A percentile compares a stretch with the other conserved stretches of the same genome.
Evolutionary conservation across 2,797 vertebrate genomes (phyloP).

Genomic region (Mycteria americana): DNA sequence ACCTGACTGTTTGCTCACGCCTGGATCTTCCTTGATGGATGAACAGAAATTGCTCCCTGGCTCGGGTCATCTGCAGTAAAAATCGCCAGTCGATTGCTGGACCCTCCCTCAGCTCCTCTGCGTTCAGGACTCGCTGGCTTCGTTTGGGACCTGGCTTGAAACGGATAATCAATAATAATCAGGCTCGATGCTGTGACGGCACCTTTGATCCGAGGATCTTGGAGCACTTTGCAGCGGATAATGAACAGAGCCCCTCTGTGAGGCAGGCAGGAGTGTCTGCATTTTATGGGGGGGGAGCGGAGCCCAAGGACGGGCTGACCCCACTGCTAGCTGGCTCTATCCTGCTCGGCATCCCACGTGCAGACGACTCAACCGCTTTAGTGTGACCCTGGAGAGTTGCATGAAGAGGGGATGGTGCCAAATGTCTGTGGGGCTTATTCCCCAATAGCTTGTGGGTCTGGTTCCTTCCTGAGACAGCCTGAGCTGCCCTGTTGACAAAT

Average conservation of each 20-base stretch:
- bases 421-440: background rate
- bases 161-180: slow-evolving; percentile 66
- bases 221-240: slow-evolving; percentile 53
- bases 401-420: background rate
- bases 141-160: slow-evolving; percentile 38
- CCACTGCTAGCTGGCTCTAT: background rate
- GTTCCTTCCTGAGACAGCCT: background rate
- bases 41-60: slow-evolving; percentile 68
- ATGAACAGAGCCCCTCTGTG: slow-evolving; percentile 59
- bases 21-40: slow-evolving; percentile 68
- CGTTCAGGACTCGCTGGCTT: slow-evolving; percentile 37
- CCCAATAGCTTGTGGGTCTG: background rate
- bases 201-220: slow-evolving; percentile 61
- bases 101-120: slow-evolving; percentile 17
- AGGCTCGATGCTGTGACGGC: slow-evolving; percentile 52
- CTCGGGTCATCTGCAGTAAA: slow-evolving; percentile 62
- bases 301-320: slow-evolving; percentile 37
- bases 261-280: slow-evolving; percentile 31
- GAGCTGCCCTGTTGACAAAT: background rate
- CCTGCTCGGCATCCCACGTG: background rate
- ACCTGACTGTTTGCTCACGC: slow-evolving; percentile 65
- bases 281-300: background rate
- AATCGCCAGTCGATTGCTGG: slow-evolving; percentile 57
- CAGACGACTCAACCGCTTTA: accelerated
- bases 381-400: accelerated